These are phyloP conservation scores for Lobophora halterata DNA, from an alignment of 2,888 invertebrate species.

Conservation along the genomic window DNA sequence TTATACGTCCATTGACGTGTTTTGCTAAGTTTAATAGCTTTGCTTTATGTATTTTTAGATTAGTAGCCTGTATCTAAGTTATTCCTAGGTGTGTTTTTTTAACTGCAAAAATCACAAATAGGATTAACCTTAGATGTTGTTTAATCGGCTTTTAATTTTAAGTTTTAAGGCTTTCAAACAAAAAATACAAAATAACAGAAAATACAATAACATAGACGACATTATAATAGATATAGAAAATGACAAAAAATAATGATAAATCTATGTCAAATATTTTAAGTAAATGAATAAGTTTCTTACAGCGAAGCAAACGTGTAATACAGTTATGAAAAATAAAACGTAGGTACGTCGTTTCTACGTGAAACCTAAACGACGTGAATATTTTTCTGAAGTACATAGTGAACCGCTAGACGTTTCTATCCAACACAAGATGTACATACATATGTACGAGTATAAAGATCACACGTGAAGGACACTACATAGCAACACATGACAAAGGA, in stretches of 20 bases:
- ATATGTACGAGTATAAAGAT: too few species aligned
- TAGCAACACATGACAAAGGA: slow-evolving; percentile 48
- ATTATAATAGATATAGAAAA: not conserved
- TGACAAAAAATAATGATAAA: not conserved
- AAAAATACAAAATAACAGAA: too few species aligned
- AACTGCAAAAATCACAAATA: too few species aligned
- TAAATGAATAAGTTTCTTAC: slow-evolving; percentile 3
- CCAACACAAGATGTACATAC: slow-evolving; percentile 23
- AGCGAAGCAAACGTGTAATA: slow-evolving; percentile 28
- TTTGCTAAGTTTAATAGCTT: not conserved
- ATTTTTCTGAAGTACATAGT: slow-evolving; percentile 11
- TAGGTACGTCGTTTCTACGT: slow-evolving; percentile 13
- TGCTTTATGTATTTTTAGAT: not conserved
- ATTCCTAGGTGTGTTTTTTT: too few species aligned
- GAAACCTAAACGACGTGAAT: slow-evolving; percentile 9
- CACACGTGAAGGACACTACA: slow-evolving; percentile 37
- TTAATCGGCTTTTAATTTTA: too few species aligned
- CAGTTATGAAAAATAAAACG: slow-evolving; percentile 13
- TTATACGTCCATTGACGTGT: slow-evolving; percentile 7
- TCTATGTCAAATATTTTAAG: not conserved
- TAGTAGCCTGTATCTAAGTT: too few species aligned
- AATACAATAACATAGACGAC: not conserved
- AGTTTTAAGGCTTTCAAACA: too few species aligned
- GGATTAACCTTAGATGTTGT: too few species aligned
- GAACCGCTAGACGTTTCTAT: slow-evolving; percentile 22